Conservation (phyloP, 2,888 invertebrate species). For the Oligia latruncula region DNA sequence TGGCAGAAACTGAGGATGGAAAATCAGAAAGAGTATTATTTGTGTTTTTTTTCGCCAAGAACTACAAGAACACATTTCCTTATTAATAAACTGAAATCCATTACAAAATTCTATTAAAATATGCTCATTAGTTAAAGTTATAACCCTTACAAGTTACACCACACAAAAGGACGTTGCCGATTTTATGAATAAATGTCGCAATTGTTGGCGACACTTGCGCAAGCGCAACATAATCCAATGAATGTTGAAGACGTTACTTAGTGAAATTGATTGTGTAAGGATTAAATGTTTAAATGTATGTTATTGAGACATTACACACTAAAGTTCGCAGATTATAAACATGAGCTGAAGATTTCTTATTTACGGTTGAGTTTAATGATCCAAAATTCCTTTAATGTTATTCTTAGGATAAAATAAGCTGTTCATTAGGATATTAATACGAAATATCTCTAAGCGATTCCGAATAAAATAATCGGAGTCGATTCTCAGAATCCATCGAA, state of each 20-base stretch:
- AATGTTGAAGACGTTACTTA: conserved; percentile 24
- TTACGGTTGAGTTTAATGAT: not conserved
- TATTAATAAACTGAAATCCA: not conserved
- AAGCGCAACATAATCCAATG: conserved; percentile 42
- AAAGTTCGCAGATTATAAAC: conserved; percentile 22
- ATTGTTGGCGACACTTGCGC: conserved; percentile 46
- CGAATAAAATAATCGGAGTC: conserved; percentile 4
- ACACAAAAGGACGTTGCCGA: conserved; percentile 50
- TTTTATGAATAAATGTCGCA: conserved; percentile 49
- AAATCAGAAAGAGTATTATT: no score
- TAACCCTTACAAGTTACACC: conserved; percentile 4
- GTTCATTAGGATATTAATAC: conserved; percentile 13
- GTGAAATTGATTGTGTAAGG: conserved; percentile 55
- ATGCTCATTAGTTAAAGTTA: conserved; percentile 17
- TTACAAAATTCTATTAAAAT: conserved; percentile 11
- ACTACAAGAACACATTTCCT: not conserved
- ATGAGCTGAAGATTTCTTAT: conserved; percentile 16
- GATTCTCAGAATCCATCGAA: conserved; percentile 27
- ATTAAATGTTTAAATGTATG: conserved; percentile 34
- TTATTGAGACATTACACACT: conserved; percentile 33
- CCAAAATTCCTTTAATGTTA: conserved; percentile 15
- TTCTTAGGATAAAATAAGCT: conserved; percentile 22
- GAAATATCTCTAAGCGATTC: conserved; percentile 12
- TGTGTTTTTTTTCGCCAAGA: not conserved
- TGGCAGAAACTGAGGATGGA: no score